Conservation (phyloP, 2,113 vertebrate species). For the Mormoops blainvillei region DNA sequence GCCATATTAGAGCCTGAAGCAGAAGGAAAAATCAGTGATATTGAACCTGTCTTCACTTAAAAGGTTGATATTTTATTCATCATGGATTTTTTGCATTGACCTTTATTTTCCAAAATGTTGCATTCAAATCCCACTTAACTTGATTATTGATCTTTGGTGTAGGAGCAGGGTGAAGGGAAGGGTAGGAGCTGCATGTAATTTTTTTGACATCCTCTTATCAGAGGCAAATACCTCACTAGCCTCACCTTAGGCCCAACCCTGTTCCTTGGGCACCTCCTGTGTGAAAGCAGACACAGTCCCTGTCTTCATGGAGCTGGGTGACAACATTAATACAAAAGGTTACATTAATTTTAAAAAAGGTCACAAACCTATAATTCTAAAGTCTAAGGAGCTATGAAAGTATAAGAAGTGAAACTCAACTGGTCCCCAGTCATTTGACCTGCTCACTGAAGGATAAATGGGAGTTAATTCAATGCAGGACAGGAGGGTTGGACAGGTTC, state of each 20-base stretch:
- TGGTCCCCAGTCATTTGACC: rapidly evolving
- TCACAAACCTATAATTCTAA: rapidly evolving
- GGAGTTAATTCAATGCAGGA: neutral
- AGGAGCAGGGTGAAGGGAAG: neutral
- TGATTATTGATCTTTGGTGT: neutral
- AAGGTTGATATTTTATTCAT: neutral
- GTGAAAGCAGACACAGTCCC: neutral
- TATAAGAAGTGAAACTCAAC: neutral
- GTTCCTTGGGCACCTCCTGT: neutral
- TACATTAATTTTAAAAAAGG: neutral
- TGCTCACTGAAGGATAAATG: neutral
- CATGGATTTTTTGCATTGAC: neutral
- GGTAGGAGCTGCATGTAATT: neutral
- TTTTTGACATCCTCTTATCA: neutral
- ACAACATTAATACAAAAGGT: neutral
- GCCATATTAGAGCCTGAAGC: neutral
- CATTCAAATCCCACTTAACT: neutral
- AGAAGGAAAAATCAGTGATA: neutral
- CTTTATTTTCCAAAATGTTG: neutral
- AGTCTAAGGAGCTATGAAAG: neutral
- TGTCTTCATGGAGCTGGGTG: neutral
- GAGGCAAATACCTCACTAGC: no score
- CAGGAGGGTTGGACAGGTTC: neutral
- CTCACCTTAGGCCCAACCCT: neutral
- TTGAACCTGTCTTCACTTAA: neutral